Evolutionary conservation across 2,888 invertebrate species (phyloP), one percentile per base, ranked within the genome.

Genomic region (Metalampra italica): DNA sequence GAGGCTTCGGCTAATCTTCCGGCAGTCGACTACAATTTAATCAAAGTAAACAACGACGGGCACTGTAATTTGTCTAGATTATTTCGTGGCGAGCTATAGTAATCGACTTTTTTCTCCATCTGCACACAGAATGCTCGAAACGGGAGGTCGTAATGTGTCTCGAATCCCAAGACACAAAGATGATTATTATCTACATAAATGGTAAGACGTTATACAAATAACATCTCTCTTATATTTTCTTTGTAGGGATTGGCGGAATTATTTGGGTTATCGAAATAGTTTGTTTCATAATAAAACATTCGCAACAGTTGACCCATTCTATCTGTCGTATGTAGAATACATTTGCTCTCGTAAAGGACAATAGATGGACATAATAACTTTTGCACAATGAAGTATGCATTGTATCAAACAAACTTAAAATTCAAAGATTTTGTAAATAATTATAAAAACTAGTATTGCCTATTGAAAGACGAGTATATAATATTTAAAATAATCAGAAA

Each of bases 21-120:
- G 71, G 76, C 82, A 83, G 86, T 87, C 83, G 82, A 84, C 82
- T 87, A 87, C 88, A 88, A 86, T 88, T 89, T 89, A 89, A 89
- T 89, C 89, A 89, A 85, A 88, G 84, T 82, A 88, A 89, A 88
- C 88, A 89, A 85, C 82, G 81, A 78, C 72, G 68, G 73, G 67
- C 66, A 64, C 74, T 73, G 87, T 88, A 86, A 89, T 89, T 88
- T 87, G 83, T 89, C 88, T 83, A 79, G 88, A 88, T 88, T 87
- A 87, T 86, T 86, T 82, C 74, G 85, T 72, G 85, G 85, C 78
- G 78, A 83, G 71, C 79, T 80, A 80, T 82, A 78, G 83, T 80
- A 84, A 87, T 85, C 79, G 79, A 79, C 79, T 86, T 87, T 86
- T 87, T 87, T 80, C 74, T 74, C 46, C 62, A 78, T 80, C 73